These are phyloP conservation scores for Copsychus sechellarum DNA, from an alignment of 2,113 vertebrate species.

Conservation along the genomic window DNA sequence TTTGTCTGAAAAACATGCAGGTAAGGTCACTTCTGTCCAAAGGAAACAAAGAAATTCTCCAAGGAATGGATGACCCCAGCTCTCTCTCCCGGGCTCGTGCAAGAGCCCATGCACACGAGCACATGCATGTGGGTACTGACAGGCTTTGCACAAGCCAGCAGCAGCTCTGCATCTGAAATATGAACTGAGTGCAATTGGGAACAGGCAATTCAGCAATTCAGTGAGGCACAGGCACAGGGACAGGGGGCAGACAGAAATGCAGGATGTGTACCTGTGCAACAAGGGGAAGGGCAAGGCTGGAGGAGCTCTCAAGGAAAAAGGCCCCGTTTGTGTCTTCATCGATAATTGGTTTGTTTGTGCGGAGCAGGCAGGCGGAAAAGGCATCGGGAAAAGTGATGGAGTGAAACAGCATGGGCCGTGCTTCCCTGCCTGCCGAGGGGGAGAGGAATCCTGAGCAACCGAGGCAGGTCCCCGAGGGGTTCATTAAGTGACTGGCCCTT, in stretches of 20 bases:
- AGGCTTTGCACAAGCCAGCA: neutral
- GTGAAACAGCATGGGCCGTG: constrained; percentile 66
- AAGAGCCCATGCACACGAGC: neutral
- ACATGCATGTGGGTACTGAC: accelerated
- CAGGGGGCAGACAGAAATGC: neutral
- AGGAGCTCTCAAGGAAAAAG: constrained; percentile 65
- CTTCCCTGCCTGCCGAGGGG: constrained; percentile 72
- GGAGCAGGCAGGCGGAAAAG: constrained; percentile 64
- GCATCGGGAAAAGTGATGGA: constrained; percentile 53
- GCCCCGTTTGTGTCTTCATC: constrained; percentile 63
- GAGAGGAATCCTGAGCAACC: constrained; percentile 74
- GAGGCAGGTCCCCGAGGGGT: constrained; percentile 77
- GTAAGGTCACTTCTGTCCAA: neutral
- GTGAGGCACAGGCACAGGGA: neutral
- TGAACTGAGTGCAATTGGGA: neutral
- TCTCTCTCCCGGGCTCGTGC: neutral
- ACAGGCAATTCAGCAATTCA: neutral
- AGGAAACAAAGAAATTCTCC: neutral
- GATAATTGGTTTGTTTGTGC: constrained; percentile 78
- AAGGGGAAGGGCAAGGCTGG: constrained; percentile 48
- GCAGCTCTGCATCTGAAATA: neutral
- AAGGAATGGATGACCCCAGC: neutral
- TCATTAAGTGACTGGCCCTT: constrained; percentile 82
- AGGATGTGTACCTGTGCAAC: neutral
- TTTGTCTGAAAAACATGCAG: neutral